A percentile compares a stretch with the other conserved stretches of the same genome.
phyloP scores from a whole-genome alignment of 2,797 vertebrate species.

The Pterois miles region DNA sequence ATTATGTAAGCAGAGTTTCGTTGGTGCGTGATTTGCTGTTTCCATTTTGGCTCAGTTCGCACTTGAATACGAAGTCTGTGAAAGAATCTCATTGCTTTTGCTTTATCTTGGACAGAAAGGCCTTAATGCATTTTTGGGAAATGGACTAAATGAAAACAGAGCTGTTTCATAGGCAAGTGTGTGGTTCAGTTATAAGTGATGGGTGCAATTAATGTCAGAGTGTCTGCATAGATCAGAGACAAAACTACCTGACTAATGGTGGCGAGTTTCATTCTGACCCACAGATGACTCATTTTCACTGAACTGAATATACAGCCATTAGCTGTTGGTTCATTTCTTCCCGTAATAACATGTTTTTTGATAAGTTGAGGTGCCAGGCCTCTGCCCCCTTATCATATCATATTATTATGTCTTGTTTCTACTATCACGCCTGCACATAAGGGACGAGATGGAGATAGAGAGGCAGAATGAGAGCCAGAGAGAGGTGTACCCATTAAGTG shows the following conservation, averaged over 20 bases:
- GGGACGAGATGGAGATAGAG: conserved; percentile 12
- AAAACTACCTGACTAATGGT: conserved; percentile 58
- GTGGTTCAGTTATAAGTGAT: conserved; percentile 41
- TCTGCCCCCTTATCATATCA: conserved; percentile 34
- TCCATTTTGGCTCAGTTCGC: background rate
- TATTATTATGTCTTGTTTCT: conserved; percentile 37
- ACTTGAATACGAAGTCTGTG: background rate
- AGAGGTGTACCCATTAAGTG: conserved; percentile 48
- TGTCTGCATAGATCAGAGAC: conserved; percentile 44
- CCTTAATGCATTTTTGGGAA: conserved; percentile 8
- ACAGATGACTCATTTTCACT: conserved; percentile 50
- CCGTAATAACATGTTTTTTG: conserved; percentile 35
- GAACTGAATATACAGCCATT: conserved; percentile 49
- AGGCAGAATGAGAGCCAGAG: background rate
- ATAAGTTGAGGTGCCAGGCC: conserved; percentile 37
- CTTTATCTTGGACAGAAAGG: conserved; percentile 1
- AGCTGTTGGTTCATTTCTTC: conserved; percentile 44
- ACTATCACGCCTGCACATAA: conserved; percentile 11
- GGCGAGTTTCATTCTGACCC: conserved; percentile 54
- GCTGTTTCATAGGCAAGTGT: conserved; percentile 17
- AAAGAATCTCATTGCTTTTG: conserved; percentile 2
- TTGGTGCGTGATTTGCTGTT: background rate
- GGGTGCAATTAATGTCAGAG: conserved; percentile 55
- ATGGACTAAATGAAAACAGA: conserved; percentile 15
- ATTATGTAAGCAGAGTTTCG: background rate